phyloP scores from a whole-genome alignment of 1,140 invertebrate genomes.

The Drosophila ananassae region DNA sequence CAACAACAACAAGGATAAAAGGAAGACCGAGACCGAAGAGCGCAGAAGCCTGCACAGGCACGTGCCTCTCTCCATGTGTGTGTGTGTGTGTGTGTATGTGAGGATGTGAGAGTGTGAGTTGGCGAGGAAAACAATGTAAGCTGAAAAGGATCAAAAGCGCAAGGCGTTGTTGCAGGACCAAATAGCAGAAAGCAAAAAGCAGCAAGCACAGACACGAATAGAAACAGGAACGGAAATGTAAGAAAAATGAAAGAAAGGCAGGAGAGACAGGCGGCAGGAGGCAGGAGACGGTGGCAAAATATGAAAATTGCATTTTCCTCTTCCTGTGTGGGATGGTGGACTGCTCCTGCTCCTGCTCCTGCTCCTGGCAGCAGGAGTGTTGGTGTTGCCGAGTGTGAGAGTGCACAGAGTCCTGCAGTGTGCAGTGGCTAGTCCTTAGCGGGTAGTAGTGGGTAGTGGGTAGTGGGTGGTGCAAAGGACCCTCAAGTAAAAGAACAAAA shows the following conservation, averaged over 20 bases:
- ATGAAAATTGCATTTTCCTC: conserved; percentile 76
- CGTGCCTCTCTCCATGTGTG: conserved; percentile 5
- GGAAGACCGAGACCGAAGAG: conserved; percentile 8
- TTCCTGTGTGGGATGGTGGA: conserved; percentile 51
- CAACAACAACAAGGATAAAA: conserved; percentile 14
- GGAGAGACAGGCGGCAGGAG: neutral
- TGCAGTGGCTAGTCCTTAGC: neutral
- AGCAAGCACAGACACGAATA: conserved; percentile 6
- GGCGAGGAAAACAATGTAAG: conserved; percentile 58
- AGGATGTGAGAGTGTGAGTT: conserved; percentile 18
- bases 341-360: conserved; percentile 17
- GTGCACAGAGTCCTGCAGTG: conserved; percentile 18
- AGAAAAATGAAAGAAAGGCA: neutral
- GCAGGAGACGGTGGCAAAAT: conserved; percentile 39
- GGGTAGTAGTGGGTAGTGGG: neutral
- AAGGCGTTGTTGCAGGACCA: conserved; percentile 56
- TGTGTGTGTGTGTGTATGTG: conserved; percentile 21
- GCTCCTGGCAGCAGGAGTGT: conserved; percentile 13
- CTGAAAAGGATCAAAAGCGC: conserved; percentile 59
- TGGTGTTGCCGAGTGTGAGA: neutral
- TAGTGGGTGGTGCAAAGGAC: conserved; percentile 4
- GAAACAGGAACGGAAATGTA: conserved; percentile 1
- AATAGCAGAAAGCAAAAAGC: conserved; percentile 13
- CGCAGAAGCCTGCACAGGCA: conserved; percentile 41
- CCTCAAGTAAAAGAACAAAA: neutral